Evolutionary conservation across 2,888 invertebrate species (phyloP).

Genomic region (Hetaerina titia): DNA sequence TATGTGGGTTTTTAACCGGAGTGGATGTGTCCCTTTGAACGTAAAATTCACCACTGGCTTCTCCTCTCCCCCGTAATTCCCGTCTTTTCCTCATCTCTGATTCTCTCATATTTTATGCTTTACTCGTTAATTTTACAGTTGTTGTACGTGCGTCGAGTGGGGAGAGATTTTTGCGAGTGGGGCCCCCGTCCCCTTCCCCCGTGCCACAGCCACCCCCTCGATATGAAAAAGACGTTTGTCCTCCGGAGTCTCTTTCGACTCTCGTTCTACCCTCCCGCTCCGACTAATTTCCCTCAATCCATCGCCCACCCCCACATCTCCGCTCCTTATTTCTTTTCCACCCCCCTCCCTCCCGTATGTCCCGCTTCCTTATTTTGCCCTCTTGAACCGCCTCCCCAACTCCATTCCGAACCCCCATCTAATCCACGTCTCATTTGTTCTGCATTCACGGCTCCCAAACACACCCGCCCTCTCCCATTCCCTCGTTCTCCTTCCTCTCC

Average conservation of each 20-base stretch:
- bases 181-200: not conserved
- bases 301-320: not conserved
- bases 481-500: too few relatives aligned
- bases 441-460: not conserved
- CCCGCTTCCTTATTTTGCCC: not conserved
- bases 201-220: not conserved
- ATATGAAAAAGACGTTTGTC: slow-evolving; percentile 10
- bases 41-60: not conserved
- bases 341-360: too few relatives aligned
- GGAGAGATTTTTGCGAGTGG: not conserved
- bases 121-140: not conserved
- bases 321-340: not conserved
- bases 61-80: not conserved
- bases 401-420: not conserved
- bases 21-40: not conserved
- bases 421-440: not conserved
- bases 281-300: not conserved
- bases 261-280: not conserved
- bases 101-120: slow-evolving; percentile 9
- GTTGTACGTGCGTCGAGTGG: not conserved
- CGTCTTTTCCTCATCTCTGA: not conserved
- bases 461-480: too few relatives aligned
- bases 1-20: not conserved
- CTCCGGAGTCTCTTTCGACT: not conserved
- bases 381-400: not conserved